Percentiles rank a stretch among this genome's conserved stretches.
Evolutionary conservation across 2,888 invertebrate species (phyloP).

Genomic region (Xestoiulus laeticollis): DNA sequence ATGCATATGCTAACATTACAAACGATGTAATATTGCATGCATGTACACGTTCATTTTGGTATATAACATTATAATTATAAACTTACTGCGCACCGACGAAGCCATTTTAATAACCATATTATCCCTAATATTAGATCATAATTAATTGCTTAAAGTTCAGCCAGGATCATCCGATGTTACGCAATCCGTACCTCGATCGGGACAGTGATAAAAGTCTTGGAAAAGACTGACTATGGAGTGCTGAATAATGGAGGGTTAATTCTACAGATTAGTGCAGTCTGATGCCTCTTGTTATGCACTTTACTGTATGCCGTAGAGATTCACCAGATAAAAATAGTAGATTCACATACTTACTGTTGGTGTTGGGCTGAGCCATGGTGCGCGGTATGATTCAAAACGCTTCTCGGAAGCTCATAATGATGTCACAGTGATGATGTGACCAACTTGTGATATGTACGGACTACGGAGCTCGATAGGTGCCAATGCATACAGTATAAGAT

Average conservation of each 20-base stretch:
- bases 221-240: too few relatives aligned
- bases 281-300: background rate
- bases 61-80: background rate
- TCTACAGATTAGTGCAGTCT: background rate
- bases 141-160: background rate
- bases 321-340: background rate
- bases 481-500: too few relatives aligned
- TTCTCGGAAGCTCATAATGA: too few relatives aligned
- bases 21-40: background rate
- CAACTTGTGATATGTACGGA: too few relatives aligned
- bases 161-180: background rate
- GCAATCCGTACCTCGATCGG: background rate
- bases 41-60: background rate
- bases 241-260: background rate
- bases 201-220: background rate
- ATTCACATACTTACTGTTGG: background rate
- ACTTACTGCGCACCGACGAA: background rate
- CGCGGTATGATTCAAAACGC: background rate
- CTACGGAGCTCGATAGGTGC: too few relatives aligned
- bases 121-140: background rate
- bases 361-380: background rate
- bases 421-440: too few relatives aligned
- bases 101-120: background rate
- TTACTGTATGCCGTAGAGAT: background rate
- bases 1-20: too few relatives aligned